Evolutionary conservation across 1,140 invertebrate genomes (phyloP), one percentile per base, ranked within the genome.

Genomic region (Halyomorpha halys): DNA sequence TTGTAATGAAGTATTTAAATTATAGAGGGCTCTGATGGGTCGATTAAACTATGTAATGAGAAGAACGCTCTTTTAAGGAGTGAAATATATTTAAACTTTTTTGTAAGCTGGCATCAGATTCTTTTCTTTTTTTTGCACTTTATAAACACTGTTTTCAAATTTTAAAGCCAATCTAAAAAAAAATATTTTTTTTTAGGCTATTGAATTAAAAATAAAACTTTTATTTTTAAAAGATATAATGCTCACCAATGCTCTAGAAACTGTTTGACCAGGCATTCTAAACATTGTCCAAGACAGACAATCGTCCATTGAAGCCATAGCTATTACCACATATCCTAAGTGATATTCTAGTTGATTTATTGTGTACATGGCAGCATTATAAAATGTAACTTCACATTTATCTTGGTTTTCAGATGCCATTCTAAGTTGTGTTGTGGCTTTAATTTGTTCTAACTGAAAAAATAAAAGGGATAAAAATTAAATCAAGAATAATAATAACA

Each of bases 311-410:
- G 60, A 64, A 21, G 69, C 61, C 66, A 68, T 67, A n/a, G 60
- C 59, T 21, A 71, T 47, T 0, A 71, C 70, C 59, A 63, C 62
- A 61, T 71, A 71, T 0, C 69, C 69, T 15, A 70, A 65, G 54
- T 66, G 62, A 49, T 69, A 71, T 53, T 71, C 70, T 62, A 71
- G 45, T 63, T 71, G 70, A 67, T 71, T 71, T 54, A 71, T 64
- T 2, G 68, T 65, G 65, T 68, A 70, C 34, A 70, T 63, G 13
- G 66, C 65, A 18, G 70, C 70, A 64, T 71, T 71, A 59, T 71
- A 70, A 18, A 68, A 64, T n/a, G 65, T 68, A 1, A 71, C 34
- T 63, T 69, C 69, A 51, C 68, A 68, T 51, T 71, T 71, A 0
- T 45, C 54, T 16, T 64, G 61, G 44, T 69, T 68, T 44, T 65